A percentile compares a stretch with the other conserved stretches of the same genome.
Conservation (phyloP, 2,113 vertebrate species). For the Poecile atricapillus region DNA sequence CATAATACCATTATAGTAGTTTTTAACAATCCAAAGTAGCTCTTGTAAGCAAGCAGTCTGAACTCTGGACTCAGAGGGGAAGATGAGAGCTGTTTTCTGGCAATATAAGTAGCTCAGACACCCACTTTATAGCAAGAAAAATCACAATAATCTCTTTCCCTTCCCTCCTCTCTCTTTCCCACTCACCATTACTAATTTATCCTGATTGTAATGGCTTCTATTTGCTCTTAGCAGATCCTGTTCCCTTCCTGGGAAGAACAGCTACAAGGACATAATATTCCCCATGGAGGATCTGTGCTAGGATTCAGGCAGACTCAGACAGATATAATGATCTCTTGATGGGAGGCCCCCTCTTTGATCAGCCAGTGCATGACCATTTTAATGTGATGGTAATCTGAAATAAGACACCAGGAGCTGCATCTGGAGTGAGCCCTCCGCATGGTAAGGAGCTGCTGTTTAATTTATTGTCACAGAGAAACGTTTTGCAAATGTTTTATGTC, state of each 20-base stretch:
- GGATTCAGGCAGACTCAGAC: not conserved
- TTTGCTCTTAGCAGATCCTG: slow-evolving; percentile 29
- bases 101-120: not conserved
- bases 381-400: slow-evolving; percentile 9
- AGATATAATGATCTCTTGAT: not conserved
- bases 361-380: not conserved
- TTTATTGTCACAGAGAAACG: not conserved
- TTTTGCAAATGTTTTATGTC: not conserved
- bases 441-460: not conserved
- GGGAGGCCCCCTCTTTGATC: not conserved
- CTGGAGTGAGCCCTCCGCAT: not conserved
- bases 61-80: not conserved
- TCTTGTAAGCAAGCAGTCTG: not conserved
- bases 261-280: slow-evolving; percentile 35
- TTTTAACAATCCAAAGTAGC: not conserved
- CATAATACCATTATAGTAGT: not conserved
- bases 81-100: not conserved
- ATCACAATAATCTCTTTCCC: not conserved
- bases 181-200: slow-evolving; percentile 53
- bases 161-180: not conserved
- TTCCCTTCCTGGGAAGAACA: slow-evolving; percentile 19
- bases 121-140: not conserved
- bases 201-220: slow-evolving; percentile 15
- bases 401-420: not conserved
- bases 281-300: slow-evolving; percentile 6